Percentiles rank a stretch among this genome's conserved stretches.
These are phyloP conservation scores for Coecobrya sp. DNA, from an alignment of 2,888 invertebrate genomes.

Conservation along the genomic window DNA sequence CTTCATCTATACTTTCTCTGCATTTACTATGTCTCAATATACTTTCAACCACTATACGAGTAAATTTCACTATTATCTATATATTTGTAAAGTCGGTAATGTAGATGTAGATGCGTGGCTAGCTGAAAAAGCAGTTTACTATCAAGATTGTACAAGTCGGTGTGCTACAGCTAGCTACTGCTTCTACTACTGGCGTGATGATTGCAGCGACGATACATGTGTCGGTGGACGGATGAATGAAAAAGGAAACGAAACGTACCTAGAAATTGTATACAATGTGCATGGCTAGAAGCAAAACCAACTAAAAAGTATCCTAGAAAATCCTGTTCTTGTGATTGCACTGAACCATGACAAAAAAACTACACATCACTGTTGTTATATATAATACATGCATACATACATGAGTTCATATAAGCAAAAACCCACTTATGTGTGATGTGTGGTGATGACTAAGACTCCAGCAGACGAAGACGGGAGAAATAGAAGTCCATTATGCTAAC, in stretches of 20 bases:
- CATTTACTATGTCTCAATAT: not conserved
- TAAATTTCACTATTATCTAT: not conserved
- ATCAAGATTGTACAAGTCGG: constrained; percentile 69
- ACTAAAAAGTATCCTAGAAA: constrained; percentile 48
- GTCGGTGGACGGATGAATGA: constrained; percentile 35
- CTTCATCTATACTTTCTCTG: not conserved
- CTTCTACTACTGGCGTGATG: constrained; percentile 42
- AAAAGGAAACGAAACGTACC: constrained; percentile 34
- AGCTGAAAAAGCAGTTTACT: constrained; percentile 68
- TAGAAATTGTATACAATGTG: not conserved
- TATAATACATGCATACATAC: not conserved
- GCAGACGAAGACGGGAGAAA: not conserved
- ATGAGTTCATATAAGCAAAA: constrained; percentile 27
- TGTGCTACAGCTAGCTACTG: not conserved
- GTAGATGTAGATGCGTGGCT: constrained; percentile 59
- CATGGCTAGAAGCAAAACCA: constrained; percentile 32
- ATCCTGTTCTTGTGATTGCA: constrained; percentile 74
- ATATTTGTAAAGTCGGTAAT: not conserved
- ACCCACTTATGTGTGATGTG: constrained; percentile 59
- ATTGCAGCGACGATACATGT: constrained; percentile 74
- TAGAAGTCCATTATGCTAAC: constrained; percentile 75
- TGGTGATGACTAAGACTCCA: constrained; percentile 70
- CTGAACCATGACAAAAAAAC: constrained; percentile 71
- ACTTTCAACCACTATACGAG: not conserved
- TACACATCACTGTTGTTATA: not conserved